These are phyloP conservation scores for Mohoua ochrocephala DNA, from an alignment of 2,113 vertebrate species.

Conservation along the genomic window DNA sequence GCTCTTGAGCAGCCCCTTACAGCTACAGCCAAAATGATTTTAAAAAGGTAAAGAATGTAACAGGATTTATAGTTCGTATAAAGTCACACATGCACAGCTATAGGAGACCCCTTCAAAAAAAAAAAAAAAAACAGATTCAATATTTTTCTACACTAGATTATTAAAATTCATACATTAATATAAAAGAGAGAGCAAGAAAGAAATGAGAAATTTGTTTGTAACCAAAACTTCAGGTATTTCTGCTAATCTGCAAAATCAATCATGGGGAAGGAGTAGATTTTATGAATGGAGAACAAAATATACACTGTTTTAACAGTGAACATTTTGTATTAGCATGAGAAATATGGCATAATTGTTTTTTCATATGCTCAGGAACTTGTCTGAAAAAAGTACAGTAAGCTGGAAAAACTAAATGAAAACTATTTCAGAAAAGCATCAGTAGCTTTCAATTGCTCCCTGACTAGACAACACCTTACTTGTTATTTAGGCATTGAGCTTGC, in stretches of 20 bases:
- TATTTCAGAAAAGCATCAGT: background rate
- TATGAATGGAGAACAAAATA: conserved; percentile 52
- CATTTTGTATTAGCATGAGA: background rate
- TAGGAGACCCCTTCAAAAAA: background rate
- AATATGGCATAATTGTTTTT: background rate
- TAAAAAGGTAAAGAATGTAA: background rate
- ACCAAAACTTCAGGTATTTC: background rate
- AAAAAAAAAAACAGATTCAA: background rate
- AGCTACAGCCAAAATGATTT: background rate
- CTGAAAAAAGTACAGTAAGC: background rate
- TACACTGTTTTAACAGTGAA: background rate
- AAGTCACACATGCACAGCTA: background rate
- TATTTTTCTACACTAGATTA: background rate
- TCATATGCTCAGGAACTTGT: background rate
- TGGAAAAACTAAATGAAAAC: background rate
- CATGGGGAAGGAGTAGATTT: background rate
- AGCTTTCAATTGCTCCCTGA: background rate
- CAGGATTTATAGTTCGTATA: background rate
- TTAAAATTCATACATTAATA: background rate
- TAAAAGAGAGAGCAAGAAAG: background rate
- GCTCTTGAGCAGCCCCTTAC: background rate
- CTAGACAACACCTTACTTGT: background rate
- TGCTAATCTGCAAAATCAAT: conserved; percentile 10
- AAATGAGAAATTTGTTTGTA: background rate
- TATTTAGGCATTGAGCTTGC: background rate